Base-by-base conservation (phyloP, 1,140 invertebrate genomes). In the Theocolax elegans region DNA sequence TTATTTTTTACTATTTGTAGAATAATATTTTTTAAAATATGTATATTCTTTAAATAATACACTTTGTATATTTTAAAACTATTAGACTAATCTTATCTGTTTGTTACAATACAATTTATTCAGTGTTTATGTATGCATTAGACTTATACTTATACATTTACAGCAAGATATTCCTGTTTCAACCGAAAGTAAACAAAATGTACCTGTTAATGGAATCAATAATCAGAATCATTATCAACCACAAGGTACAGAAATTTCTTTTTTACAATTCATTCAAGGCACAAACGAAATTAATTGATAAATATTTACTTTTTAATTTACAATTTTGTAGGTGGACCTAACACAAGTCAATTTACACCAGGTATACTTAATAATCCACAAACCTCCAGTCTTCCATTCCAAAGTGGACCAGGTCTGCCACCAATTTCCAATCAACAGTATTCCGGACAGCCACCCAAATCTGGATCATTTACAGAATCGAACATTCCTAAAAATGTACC, bases 151-250 rank as follows among this genome's bases (percentile, higher is more conserved):
- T 49, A 21, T 21, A 19, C 9, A 4, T 8, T 19, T 58, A 7
- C 51, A 15, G 17, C 27, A 15, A 53, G 40, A 29, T 44, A 31
- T 40, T 21, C 46, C 29, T 35, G 49, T 31, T 17, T 31, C 35
- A 40, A 19, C 29, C 8, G 3, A 13, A n/a, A n/a, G n/a, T n/a
- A n/a, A n/a, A n/a, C n/a, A n/a, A n/a, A n/a, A n/a, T 54, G 71
- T 68, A 21, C 77, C 76, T 68, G 53, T 77, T 1, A 80, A 79
- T 73, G 77, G 77, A 23, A 73, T 71, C 59, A 74, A 72, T 27
- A 77, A 53, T 71, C 46, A 60, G 17, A 51, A 72, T 42, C 76
- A 79, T 65, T 48, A 67, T 42, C 35, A 65, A n/a, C 53, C 69
- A 46, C 48, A 64, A 38, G 72, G 64, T 51, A 62, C 10, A 56